Base-by-base conservation (phyloP, 2,797 vertebrate species). In the Discoglossus pictus region DNA sequence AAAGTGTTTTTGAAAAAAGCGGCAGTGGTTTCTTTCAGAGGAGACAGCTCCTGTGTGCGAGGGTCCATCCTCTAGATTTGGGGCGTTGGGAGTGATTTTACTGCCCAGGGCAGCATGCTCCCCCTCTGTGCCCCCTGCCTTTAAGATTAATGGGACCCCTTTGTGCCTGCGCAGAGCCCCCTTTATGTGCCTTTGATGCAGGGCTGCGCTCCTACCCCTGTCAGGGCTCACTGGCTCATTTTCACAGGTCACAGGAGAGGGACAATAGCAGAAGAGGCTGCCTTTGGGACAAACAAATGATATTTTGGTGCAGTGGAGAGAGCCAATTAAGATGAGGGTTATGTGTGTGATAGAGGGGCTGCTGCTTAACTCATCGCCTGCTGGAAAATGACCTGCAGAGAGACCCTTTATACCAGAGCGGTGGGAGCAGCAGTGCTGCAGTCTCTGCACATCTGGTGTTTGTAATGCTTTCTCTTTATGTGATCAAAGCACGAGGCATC, bases 181-280 rank as follows among this genome's bases (percentile, higher is more conserved):
- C 43, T 52, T 46, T 27, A 48, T 66, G 44, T 58, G 36, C 60
- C 52, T 71, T 64, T 71, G 68, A 71, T 50, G 68, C 61, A 51
- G 44, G 36, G 24, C 39, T 61, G 34, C 47, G 38, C 38, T 58
- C 25, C 11, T 31, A 35, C 54, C 44, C 46, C 5, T 43, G 43
- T 40, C 43, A 34, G 54, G 23, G n/a, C 38, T 42, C 15, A 27
- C 56, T 58, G 53, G 74, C 84, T 79, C 39, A 79, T 86, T 85
- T 83, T 83, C 74, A 81, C 80, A 85, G 84, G 80, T 88, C 84
- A 83, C 1, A 2, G 76, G 80, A 75, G 75, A 80, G 75, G 78
- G 69, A 86, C 82, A 85, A 86, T 83, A 76, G 43, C 36, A 53
- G 73, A 76, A 64, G 61, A 48, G 79, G 70, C 73, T 74, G 52